A percentile compares a stretch with the other conserved stretches of the same genome.
Conservation (phyloP, 1,140 invertebrate genomes). For the Anadara kagoshimensis region DNA sequence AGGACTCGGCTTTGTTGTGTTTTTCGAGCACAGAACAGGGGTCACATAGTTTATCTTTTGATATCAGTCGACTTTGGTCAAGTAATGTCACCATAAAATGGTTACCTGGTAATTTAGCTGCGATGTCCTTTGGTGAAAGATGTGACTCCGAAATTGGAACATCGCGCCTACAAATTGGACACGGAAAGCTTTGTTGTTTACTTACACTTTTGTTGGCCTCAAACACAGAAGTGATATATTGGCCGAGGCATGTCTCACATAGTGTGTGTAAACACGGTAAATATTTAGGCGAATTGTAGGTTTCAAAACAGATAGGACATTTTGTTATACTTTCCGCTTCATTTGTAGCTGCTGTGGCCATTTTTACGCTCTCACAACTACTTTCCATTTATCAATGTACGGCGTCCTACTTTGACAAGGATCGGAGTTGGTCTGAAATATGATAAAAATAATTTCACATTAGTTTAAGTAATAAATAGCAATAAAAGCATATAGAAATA, state of each 20-base stretch:
- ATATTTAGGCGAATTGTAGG: slow-evolving; percentile 11
- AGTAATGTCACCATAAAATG: too few relatives aligned
- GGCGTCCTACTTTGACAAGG: too few relatives aligned
- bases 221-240: neutral
- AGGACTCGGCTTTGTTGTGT: neutral
- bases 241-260: slow-evolving; percentile 15
- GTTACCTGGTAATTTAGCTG: neutral
- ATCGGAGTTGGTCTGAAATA: too few relatives aligned
- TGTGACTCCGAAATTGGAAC: neutral
- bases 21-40: neutral
- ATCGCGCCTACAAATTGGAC: slow-evolving; percentile 2
- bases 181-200: neutral
- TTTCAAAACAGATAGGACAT: slow-evolving; percentile 27
- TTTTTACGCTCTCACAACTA: too few relatives aligned
- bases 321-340: slow-evolving; percentile 12
- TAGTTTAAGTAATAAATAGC: too few relatives aligned
- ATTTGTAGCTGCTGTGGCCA: neutral
- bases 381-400: too few relatives aligned
- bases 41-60: neutral
- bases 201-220: neutral
- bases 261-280: slow-evolving; percentile 30
- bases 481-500: too few relatives aligned
- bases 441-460: too few relatives aligned
- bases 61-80: too few relatives aligned
- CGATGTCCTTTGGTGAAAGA: neutral